phyloP scores from a whole-genome alignment of 1,140 invertebrate species.

The Caenorhabditis remanei region DNA sequence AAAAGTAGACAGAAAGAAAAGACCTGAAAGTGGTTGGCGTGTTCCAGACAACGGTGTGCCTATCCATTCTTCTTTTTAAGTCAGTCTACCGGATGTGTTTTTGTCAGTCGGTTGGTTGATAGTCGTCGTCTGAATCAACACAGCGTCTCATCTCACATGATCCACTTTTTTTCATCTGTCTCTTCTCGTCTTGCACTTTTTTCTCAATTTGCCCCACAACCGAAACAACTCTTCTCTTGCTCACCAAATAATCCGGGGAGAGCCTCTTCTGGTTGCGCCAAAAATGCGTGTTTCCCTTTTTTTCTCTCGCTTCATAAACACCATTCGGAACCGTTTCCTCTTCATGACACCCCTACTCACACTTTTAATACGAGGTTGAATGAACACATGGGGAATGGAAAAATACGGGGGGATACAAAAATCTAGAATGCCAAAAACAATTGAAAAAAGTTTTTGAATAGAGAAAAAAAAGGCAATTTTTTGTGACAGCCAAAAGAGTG shows the following conservation, averaged over 20 bases:
- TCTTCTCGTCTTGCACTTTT: constrained; percentile 44
- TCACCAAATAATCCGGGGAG: constrained; percentile 24
- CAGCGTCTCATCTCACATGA: constrained; percentile 47
- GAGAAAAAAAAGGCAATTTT: constrained; percentile 5
- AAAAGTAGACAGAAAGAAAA: not conserved
- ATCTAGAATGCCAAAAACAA: constrained; percentile 7
- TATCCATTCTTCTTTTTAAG: not conserved
- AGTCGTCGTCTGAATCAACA: constrained; percentile 47
- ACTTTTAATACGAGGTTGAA: not conserved
- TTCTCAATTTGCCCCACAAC: constrained; percentile 52
- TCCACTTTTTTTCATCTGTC: constrained; percentile 36
- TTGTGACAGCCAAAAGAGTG: not conserved
- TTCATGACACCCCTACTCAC: constrained; percentile 16
- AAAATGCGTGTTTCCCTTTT: constrained; percentile 47
- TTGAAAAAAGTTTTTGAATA: not conserved
- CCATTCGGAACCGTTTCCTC: constrained; percentile 49
- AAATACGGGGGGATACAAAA: not conserved
- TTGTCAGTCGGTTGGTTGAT: constrained; percentile 33
- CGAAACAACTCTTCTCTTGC: constrained; percentile 28
- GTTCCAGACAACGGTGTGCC: not conserved
- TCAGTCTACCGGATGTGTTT: constrained; percentile 21
- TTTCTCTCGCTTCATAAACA: constrained; percentile 43
- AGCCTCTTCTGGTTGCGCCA: constrained; percentile 23
- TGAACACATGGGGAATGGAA: not conserved
- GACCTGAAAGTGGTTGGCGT: not conserved